Base-by-base conservation (phyloP, 2,113 vertebrate species). In the Chionomys nivalis region DNA sequence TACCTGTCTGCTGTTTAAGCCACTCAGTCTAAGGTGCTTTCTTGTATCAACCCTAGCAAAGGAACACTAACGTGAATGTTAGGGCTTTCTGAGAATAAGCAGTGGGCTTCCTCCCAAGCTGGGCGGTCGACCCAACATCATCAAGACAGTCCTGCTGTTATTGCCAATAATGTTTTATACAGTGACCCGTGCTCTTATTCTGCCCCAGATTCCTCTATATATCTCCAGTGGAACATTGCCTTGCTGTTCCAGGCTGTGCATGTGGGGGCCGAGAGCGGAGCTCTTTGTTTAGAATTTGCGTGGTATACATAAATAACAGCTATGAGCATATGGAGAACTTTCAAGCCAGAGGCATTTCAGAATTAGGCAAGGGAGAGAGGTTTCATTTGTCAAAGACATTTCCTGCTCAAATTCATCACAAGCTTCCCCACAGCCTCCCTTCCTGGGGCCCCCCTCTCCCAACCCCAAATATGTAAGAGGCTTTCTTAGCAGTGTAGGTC, bases 271-370 rank as follows among this genome's bases (percentile, higher is more conserved):
- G 24, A 96, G 95, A 96, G 96, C 52, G 65, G 72, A 82, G 70
- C 70, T 95, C 96, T 96, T 95, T 96, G 96, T 97, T 96, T 96
- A 94, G 96, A 91, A 90, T 96, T 96, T 97, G 96, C 89, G 63
- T 97, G 96, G 94, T 95, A 16, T 83, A 93, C 95, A 87, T 94
- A 94, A 95, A 96, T 96, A 95, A 96, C 68, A 31, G 96, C 58
- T 31, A 19, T 31, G 58, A 85, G 93, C 95, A 95, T 96, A 94
- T 96, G 97, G 97, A 91, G 81, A 58, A n/a, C 58, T 70, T 87
- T 94, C 87, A 78, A 96, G 94, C 97, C 94, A 94, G 97, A 95
- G 96, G 95, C 87, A 72, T 87, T 96, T 93, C 70, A 92, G 93
- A 96, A 91, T 94, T 90, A 65, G 89, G 89, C 93, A 83, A 96